A percentile compares a stretch with the other conserved stretches of the same genome.
Conservation (phyloP, 2,113 vertebrate genomes). For the Sebastes schlegelii region DNA sequence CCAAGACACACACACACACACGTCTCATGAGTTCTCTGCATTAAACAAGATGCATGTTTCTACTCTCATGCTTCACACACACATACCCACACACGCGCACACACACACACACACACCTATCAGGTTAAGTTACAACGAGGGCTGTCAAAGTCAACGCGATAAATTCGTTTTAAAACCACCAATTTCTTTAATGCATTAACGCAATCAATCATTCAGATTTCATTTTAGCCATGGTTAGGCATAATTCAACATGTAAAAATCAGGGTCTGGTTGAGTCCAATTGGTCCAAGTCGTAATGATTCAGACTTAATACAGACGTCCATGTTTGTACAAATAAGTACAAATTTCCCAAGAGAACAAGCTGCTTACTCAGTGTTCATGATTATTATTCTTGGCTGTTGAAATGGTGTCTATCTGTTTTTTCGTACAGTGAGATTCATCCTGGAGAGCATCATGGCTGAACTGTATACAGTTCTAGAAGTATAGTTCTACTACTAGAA, state of each 20-base stretch:
- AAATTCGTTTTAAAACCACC: too few species aligned
- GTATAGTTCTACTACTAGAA: too few species aligned
- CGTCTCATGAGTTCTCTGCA: conserved; percentile 4
- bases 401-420: background rate
- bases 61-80: background rate
- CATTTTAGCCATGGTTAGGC: background rate
- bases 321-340: background rate
- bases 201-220: too few species aligned
- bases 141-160: too few species aligned
- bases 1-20: background rate
- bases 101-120: background rate
- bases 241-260: background rate
- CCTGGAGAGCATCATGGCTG: background rate
- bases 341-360: background rate
- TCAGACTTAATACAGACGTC: background rate
- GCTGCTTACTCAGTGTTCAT: background rate
- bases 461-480: background rate
- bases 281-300: background rate
- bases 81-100: conserved; percentile 1
- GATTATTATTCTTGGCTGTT: background rate
- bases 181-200: too few species aligned
- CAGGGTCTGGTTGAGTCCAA: background rate
- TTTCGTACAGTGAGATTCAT: background rate
- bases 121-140: too few species aligned
- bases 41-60: conserved; percentile 27